Percentiles rank a stretch among this genome's conserved stretches.
These are phyloP conservation scores for Typhlomys cinereus DNA, from an alignment of 2,113 vertebrate genomes.

Conservation along the genomic window DNA sequence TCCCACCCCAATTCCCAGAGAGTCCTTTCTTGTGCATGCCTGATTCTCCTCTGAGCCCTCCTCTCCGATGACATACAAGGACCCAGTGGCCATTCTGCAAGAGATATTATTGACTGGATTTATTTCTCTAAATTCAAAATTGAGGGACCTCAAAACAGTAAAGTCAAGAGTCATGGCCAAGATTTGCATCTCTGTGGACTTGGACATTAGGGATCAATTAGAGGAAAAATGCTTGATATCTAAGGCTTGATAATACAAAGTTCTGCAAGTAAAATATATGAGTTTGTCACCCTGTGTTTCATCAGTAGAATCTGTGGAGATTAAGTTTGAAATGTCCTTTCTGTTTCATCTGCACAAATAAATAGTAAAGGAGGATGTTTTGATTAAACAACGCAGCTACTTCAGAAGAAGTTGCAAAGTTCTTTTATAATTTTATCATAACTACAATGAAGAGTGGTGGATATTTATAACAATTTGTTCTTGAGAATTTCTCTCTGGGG, in stretches of 20 bases:
- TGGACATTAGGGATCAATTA: constrained; percentile 47
- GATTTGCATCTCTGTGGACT: background rate
- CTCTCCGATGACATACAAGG: no score
- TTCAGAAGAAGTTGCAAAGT: background rate
- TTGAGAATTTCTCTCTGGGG: background rate
- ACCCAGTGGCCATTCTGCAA: no score
- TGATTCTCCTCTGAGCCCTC: no score
- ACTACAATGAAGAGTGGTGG: background rate
- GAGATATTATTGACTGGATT: background rate
- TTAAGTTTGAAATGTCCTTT: background rate
- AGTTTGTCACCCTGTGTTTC: background rate
- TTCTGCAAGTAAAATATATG: background rate
- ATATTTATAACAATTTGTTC: fast-evolving
- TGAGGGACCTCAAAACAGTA: background rate
- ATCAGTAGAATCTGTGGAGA: background rate
- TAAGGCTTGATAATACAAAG: background rate
- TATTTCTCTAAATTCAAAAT: background rate
- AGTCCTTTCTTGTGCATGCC: no score
- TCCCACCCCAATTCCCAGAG: no score
- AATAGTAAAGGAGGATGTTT: background rate
- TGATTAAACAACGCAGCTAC: background rate
- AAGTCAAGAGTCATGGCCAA: background rate
- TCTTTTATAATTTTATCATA: background rate
- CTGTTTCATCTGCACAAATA: background rate
- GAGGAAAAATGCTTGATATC: background rate